Evolutionary conservation across 2,797 vertebrate species (phyloP), one percentile per base, ranked within the genome.

Genomic region (Rhadinocentrus ornatus): DNA sequence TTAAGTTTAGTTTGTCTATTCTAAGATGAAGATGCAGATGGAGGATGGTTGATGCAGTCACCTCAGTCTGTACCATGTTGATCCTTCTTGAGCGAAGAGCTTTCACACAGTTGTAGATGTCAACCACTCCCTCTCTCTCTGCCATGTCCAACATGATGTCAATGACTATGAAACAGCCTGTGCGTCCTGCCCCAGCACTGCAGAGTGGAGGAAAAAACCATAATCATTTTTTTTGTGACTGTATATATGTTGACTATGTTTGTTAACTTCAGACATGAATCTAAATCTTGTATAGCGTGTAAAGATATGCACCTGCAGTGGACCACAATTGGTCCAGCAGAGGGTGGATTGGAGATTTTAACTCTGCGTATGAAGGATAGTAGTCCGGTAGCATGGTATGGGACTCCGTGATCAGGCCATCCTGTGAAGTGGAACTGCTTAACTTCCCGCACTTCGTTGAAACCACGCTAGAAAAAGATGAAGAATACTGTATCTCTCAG

Each of bases 111-210:
- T 99, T 99, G 93, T 99, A 99, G 93, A 99, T 99, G 84, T 99
- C 98, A 56, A 99, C 98, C 56, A 99, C 98, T 2, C 98, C 98
- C 92, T 99, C 98, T 87, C 98, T 93, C 93, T 99, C 98, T 2
- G 98, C 98, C 98, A 99, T 99, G 87, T 99, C 98, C 92, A 99
- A 78, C 98, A 99, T 99, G 89, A 99, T 99, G 89, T 99, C 98
- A 0, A 99, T 99, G 73, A 99, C 98, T 7, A 99, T 99, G 80
- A 99, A 99, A 75, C 98, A 99, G 76, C 98, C 98, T 0, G 98
- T 99, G 37, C 98, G 94, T 0, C 98, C 98, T 46, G 98, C 98
- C 79, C 98, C 98, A 71, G 98, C 98, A 80, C 98, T 99, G 82
- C 32, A 74, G 20, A 69, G 31, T 66, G 10, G 75, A 20, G 61